phyloP scores from a whole-genome alignment of 2,113 vertebrate genomes.

The Shinisaurus crocodilurus region DNA sequence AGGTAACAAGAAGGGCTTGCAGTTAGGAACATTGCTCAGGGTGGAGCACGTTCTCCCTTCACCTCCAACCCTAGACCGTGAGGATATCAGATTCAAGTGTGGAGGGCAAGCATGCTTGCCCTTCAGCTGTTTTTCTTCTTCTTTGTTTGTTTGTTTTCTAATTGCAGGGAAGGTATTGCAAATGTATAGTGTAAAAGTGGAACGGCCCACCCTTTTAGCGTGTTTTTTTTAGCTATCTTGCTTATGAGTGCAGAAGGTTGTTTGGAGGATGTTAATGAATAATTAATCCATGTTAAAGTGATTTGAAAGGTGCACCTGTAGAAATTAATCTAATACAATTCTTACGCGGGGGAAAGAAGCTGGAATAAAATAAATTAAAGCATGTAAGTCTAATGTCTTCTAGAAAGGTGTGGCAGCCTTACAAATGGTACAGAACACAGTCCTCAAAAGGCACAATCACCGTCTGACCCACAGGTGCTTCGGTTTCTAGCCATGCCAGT shows the following conservation, averaged over 20 bases:
- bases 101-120: neutral
- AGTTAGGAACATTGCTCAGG: neutral
- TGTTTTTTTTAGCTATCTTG: neutral
- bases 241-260: neutral
- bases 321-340: constrained; percentile 6
- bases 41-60: neutral
- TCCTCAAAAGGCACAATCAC: neutral
- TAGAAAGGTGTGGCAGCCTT: neutral
- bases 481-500: neutral
- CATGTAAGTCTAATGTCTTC: neutral
- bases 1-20: neutral
- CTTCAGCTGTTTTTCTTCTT: neutral
- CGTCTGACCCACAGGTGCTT: neutral
- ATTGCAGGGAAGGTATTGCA: neutral
- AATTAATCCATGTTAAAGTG: neutral
- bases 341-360: neutral
- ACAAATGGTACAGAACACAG: neutral
- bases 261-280: neutral
- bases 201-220: neutral
- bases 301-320: neutral
- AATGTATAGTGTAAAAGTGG: neutral
- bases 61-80: neutral
- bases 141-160: no score
- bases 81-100: neutral
- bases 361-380: neutral